Evolutionary conservation across 2,888 invertebrate species (phyloP).

Genomic region (Petrophora chlorosata): DNA sequence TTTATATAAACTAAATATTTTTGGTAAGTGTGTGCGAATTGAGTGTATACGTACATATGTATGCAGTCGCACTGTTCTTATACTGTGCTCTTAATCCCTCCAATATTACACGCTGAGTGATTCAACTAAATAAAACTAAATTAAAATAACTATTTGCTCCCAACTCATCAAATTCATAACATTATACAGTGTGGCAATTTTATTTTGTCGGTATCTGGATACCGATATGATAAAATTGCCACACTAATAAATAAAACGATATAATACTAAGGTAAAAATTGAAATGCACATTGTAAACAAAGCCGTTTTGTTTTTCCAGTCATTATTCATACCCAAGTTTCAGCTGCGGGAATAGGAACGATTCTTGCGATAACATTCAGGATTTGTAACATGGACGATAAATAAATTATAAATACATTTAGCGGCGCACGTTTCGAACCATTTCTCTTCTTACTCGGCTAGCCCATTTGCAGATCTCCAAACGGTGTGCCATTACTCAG

Average conservation of each 20-base stretch:
- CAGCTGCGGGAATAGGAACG: conserved; percentile 47
- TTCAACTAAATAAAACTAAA: conserved; percentile 32
- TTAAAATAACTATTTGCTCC: conserved; percentile 38
- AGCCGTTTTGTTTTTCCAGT: conserved; percentile 32
- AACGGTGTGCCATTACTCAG: conserved; percentile 81
- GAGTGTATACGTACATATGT: no score
- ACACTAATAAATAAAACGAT: no score
- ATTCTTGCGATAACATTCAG: conserved; percentile 68
- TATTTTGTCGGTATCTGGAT: conserved; percentile 11
- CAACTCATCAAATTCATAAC: conserved; percentile 41
- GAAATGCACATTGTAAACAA: background rate
- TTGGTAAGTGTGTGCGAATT: no score
- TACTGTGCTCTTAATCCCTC: background rate
- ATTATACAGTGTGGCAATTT: conserved; percentile 3
- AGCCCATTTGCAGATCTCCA: conserved; percentile 82
- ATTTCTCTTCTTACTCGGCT: conserved; percentile 81
- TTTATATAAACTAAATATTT: no score
- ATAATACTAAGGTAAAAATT: background rate
- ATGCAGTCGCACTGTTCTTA: conserved; percentile 12
- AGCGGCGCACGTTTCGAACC: conserved; percentile 74
- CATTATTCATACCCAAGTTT: conserved; percentile 51
- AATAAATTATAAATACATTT: conserved; percentile 83
- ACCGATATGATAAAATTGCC: no score
- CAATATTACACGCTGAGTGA: conserved; percentile 16
- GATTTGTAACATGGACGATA: conserved; percentile 74